A percentile compares a stretch with the other conserved stretches of the same genome.
Evolutionary conservation across 35 echinoderm and acorn worm genomes (phyloP).

Genomic region (Apostichopus japonicus): DNA sequence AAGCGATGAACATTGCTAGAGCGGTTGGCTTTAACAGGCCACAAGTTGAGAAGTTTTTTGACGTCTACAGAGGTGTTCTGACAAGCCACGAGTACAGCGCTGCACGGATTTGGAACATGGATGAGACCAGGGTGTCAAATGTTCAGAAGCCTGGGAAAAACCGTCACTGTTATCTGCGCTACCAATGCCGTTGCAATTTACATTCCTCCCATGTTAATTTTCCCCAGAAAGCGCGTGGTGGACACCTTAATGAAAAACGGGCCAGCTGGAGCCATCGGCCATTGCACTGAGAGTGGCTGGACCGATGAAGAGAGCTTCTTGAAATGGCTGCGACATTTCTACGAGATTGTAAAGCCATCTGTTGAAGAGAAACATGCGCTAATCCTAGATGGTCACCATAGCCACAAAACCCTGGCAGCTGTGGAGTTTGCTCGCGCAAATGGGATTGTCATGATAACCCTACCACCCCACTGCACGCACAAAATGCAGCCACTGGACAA

Average conservation of each 20-base stretch:
- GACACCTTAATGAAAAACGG: slow-evolving; percentile 23
- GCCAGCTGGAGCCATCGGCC: slow-evolving; percentile 37
- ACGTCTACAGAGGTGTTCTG: slow-evolving; percentile 18
- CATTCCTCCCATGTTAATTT: slow-evolving; percentile 43
- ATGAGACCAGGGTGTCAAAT: slow-evolving; percentile 52
- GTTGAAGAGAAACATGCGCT: neutral
- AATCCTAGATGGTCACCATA: slow-evolving; percentile 20
- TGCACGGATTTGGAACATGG: slow-evolving; percentile 35
- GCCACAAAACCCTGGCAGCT: slow-evolving; percentile 39
- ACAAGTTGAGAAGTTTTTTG: slow-evolving; percentile 33
- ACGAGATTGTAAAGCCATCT: neutral
- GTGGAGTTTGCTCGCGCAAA: slow-evolving; percentile 23
- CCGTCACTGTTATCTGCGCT: slow-evolving; percentile 5
- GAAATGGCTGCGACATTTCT: neutral
- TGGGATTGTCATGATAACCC: slow-evolving; percentile 24
- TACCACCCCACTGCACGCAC: slow-evolving; percentile 41
- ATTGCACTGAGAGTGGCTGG: neutral
- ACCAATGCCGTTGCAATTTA: slow-evolving; percentile 17
- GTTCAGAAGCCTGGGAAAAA: slow-evolving; percentile 27
- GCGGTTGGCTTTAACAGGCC: slow-evolving; percentile 30
- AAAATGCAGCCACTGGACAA: slow-evolving; percentile 37
- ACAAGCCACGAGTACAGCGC: slow-evolving; percentile 3
- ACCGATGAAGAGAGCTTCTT: slow-evolving; percentile 10
- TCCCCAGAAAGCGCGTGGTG: slow-evolving; percentile 15
- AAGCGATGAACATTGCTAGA: slow-evolving; percentile 51